Conservation (phyloP, 2,888 invertebrate species). For the Lasioglossum malachurum region DNA sequence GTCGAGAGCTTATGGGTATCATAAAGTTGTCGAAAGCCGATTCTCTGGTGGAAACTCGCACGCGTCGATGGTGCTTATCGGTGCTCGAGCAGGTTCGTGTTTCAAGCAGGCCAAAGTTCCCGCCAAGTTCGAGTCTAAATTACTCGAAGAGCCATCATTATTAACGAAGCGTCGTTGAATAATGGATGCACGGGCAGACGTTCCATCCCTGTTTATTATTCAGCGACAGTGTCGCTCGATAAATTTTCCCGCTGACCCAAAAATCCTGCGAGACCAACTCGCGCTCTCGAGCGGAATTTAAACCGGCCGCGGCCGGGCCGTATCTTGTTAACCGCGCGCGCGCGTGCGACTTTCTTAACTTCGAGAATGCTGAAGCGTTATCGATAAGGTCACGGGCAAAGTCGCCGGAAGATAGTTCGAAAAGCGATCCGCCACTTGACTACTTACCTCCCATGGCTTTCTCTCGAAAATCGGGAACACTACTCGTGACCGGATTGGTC, state of each 20-base stretch:
- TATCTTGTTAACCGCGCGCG: neutral
- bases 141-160: neutral
- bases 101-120: neutral
- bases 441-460: neutral
- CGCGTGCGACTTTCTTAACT: neutral
- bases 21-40: neutral
- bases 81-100: neutral
- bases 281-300: conserved; percentile 37
- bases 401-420: neutral
- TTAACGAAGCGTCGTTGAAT: conserved; percentile 32
- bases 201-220: conserved; percentile 50
- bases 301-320: conserved; percentile 22
- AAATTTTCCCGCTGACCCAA: conserved; percentile 57
- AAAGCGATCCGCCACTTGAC: neutral
- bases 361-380: neutral
- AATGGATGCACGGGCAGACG: conserved; percentile 40
- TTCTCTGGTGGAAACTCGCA: neutral
- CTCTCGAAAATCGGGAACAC: neutral
- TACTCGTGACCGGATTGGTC: neutral
- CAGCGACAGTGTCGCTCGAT: conserved; percentile 49
- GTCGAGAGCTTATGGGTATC: no score
- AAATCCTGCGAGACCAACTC: conserved; percentile 40
- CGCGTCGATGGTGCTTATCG: neutral
- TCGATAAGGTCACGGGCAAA: conserved; percentile 5
- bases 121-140: neutral